These are phyloP conservation scores for Vanessa cardui DNA, from an alignment of 2,888 invertebrate species.

Conservation along the genomic window DNA sequence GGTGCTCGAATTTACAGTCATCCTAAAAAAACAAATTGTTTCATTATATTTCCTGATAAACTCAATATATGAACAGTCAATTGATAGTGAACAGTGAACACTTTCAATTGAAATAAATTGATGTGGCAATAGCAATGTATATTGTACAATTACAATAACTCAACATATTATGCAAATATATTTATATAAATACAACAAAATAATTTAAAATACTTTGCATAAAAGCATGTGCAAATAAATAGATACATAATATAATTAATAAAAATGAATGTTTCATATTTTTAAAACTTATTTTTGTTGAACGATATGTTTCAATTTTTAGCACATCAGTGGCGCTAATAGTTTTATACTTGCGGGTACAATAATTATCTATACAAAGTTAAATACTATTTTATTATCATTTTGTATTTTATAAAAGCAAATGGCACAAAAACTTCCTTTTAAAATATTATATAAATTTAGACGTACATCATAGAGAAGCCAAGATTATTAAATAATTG, in stretches of 20 bases:
- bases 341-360: background rate
- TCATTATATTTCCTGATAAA: constrained; percentile 48
- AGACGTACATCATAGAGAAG: constrained; percentile 1
- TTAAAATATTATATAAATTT: background rate
- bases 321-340: background rate
- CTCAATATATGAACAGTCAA: constrained; percentile 45
- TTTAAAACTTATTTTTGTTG: background rate
- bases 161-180: background rate
- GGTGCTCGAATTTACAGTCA: background rate
- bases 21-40: background rate
- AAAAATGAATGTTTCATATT: background rate
- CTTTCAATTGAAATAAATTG: constrained; percentile 70
- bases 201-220: background rate
- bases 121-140: constrained; percentile 41
- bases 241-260: background rate
- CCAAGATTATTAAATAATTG: background rate
- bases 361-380: constrained; percentile 11
- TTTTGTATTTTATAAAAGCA: constrained; percentile 1
- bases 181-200: constrained; percentile 1
- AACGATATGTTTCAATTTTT: constrained; percentile 8
- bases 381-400: constrained; percentile 4
- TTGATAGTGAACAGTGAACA: constrained; percentile 53
- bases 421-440: constrained; percentile 11
- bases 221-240: constrained; percentile 7
- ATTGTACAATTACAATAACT: constrained; percentile 29